Base-by-base conservation (phyloP, 2,797 vertebrate genomes). In the Mormyrops boulengeri region DNA sequence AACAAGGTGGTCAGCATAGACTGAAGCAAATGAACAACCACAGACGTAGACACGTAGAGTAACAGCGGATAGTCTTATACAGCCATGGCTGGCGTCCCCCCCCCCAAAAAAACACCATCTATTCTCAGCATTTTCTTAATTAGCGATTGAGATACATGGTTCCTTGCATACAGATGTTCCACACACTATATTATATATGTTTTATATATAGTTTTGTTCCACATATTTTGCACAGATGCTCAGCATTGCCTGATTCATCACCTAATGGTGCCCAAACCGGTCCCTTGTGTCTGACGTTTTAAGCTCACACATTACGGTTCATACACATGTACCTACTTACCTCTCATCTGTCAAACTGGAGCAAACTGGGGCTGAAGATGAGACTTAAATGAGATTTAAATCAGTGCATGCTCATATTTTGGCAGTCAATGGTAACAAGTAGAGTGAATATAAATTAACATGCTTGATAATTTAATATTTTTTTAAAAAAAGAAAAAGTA, bases 351-450 rank as follows among this genome's bases (percentile, higher is more conserved):
- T 87, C 47, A 26, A 12, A 87, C 91, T 92, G 93, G 93, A 94
- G 14, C 94, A 94, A 92, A 93, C 94, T 95, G 91, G 34, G 9
- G n/a, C 60, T 26, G 93, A 94, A 94, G 95, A 41, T 95, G 94
- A 80, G 17, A 94, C 95, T 49, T 95, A 89, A 14, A 69, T 14
- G 92, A 91, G 91, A 94, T 94, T 94, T 95, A 94, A 95, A 94
- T 95, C 93, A 94, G 93, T 94, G 95, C 95, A 95, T 95, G 95
- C 92, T 93, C 93, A 93, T 95, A 95, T 95, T 95, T 92, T 95
- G 92, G 91, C 95, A 95, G 94, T 95, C 94, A 49, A 88, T 88
- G 69, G 50, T 90, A 92, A 93, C 93, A 92, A 92, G 91, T 93
- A 92, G 92, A 92, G 92, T 92, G 91, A 92, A 93, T 26, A 93